Conservation (phyloP, 2,797 vertebrate genomes). For the Clarias laeviceps region DNA sequence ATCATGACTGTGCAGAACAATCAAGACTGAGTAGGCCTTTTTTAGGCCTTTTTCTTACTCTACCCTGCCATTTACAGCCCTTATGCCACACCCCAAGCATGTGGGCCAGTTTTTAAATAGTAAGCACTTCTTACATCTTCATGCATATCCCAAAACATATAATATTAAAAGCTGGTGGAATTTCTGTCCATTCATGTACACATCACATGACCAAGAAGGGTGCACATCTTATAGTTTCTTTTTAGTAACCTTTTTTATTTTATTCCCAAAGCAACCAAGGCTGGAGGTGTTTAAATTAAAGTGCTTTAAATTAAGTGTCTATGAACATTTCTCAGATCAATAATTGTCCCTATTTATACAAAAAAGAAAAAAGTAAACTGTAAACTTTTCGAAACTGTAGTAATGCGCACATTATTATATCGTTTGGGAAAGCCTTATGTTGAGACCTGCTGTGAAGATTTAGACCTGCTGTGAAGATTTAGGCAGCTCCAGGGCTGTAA, state of each 20-base stretch:
- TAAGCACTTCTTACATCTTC: constrained; percentile 1
- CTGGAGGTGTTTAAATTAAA: neutral
- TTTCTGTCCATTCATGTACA: neutral
- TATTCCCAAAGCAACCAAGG: no score
- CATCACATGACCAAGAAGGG: neutral
- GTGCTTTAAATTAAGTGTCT: neutral
- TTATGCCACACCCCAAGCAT: neutral
- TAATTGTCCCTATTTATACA: neutral
- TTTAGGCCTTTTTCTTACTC: neutral
- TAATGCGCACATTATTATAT: neutral
- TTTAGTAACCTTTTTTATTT: neutral
- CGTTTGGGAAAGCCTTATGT: neutral
- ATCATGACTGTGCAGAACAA: neutral
- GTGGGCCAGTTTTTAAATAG: neutral
- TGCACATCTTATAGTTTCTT: neutral
- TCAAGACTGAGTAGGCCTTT: neutral
- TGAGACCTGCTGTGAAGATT: neutral
- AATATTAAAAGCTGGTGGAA: neutral
- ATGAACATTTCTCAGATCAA: neutral
- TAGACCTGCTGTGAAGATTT: neutral
- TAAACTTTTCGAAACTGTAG: neutral
- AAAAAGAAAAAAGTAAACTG: neutral
- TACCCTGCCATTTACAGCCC: neutral
- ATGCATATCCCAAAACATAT: neutral
- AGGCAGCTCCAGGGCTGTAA: neutral